Evolutionary conservation across 2,797 vertebrate genomes (phyloP).

Genomic region (Ataeniobius toweri): DNA sequence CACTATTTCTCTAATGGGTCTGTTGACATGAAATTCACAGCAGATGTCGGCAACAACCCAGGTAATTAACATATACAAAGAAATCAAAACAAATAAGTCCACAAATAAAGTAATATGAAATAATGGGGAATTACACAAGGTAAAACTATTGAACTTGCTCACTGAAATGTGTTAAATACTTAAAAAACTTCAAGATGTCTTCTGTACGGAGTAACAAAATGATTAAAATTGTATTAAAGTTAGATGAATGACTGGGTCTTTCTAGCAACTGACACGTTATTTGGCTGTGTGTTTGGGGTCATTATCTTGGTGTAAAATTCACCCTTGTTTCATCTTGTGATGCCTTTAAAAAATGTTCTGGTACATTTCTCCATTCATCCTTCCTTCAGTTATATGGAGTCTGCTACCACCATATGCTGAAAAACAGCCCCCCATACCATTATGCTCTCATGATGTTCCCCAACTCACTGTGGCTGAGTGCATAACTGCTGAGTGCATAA

Average conservation of each 20-base stretch:
- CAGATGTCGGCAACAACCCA: not conserved
- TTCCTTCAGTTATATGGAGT: too few relatives aligned
- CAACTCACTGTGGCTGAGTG: too few relatives aligned
- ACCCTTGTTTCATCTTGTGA: too few relatives aligned
- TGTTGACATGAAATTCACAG: not conserved
- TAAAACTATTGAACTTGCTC: not conserved
- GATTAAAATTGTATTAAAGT: not conserved
- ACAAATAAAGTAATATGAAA: not conserved
- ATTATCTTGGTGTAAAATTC: too few relatives aligned
- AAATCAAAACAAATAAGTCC: not conserved
- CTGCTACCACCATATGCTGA: too few relatives aligned
- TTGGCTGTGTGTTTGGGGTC: not conserved
- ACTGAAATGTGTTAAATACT: not conserved
- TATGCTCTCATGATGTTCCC: too few relatives aligned
- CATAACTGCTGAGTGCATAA: too few relatives aligned
- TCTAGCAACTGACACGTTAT: not conserved
- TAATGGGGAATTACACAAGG: not conserved
- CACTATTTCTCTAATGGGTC: not conserved
- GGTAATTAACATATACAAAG: not conserved
- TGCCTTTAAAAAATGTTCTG: too few relatives aligned
- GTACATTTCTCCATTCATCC: too few relatives aligned
- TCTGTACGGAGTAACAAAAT: not conserved
- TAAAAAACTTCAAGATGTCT: not conserved
- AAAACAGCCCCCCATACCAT: too few relatives aligned
- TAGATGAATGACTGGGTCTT: too few relatives aligned